Evolutionary conservation across 2,797 vertebrate species (phyloP).

Genomic region (Enteromius unitaeniatus): DNA sequence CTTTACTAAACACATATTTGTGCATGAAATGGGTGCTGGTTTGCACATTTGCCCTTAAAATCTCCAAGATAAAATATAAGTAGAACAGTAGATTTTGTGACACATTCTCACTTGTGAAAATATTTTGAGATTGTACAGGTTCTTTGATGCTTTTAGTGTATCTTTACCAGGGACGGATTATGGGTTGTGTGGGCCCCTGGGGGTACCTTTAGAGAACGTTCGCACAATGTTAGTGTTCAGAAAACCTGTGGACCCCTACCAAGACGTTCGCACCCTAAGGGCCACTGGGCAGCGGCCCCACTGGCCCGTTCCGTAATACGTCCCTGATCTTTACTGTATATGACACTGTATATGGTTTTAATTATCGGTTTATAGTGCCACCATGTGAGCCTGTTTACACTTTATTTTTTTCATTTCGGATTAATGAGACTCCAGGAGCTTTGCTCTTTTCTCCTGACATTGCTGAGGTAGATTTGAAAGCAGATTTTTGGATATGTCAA

Average conservation of each 20-base stretch:
- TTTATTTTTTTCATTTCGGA: neutral
- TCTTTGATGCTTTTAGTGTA: neutral
- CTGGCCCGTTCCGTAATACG: too few relatives aligned
- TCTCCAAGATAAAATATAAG: neutral
- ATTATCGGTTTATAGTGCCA: neutral
- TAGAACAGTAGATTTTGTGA: neutral
- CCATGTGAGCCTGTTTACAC: neutral
- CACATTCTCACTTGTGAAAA: neutral
- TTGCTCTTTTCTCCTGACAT: slow-evolving; percentile 8
- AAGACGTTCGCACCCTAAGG: too few relatives aligned
- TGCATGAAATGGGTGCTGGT: slow-evolving; percentile 25
- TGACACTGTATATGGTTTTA: neutral
- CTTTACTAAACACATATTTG: neutral
- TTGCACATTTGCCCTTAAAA: slow-evolving; percentile 10
- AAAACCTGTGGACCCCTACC: too few relatives aligned
- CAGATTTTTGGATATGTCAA: slow-evolving; percentile 28
- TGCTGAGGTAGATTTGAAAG: slow-evolving; percentile 2
- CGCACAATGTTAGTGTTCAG: too few relatives aligned
- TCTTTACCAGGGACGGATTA: neutral
- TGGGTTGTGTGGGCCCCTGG: too few relatives aligned
- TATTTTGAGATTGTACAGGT: neutral
- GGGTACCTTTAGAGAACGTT: too few relatives aligned
- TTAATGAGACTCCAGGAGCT: neutral
- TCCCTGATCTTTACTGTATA: neutral
- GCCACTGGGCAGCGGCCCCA: too few relatives aligned